A percentile compares a stretch with the other conserved stretches of the same genome.
phyloP scores from a whole-genome alignment of 2,888 invertebrate species.

The Eupithecia dodoneata region DNA sequence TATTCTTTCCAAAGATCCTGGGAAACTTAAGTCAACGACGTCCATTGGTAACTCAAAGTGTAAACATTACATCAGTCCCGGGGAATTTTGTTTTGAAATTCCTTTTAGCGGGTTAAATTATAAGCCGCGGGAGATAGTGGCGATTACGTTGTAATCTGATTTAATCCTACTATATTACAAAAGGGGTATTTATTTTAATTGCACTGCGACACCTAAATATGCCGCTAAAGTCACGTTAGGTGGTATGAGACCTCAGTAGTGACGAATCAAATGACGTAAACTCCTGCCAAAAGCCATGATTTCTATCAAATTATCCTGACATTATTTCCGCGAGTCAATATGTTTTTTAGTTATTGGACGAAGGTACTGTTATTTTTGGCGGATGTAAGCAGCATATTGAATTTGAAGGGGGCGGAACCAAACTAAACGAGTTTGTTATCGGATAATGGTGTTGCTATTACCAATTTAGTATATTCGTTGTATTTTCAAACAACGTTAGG shows the following conservation, averaged over 20 bases:
- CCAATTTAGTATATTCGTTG: no score
- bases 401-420: no score
- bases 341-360: no score
- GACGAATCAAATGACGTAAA: no score
- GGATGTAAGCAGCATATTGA: no score
- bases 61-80: conserved; percentile 50
- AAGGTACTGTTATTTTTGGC: no score
- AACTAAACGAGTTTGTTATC: no score
- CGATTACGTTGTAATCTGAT: conserved; percentile 55
- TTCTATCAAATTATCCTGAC: no score
- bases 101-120: conserved; percentile 41
- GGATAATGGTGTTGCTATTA: no score
- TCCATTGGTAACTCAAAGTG: conserved; percentile 50
- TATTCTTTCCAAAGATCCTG: conserved; percentile 56
- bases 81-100: conserved; percentile 52
- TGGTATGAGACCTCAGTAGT: neutral
- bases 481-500: no score
- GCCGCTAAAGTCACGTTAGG: neutral
- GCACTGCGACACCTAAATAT: conserved; percentile 17
- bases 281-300: no score
- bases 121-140: conserved; percentile 52
- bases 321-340: no score
- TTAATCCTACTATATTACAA: conserved; percentile 44
- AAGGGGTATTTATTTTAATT: conserved; percentile 29
- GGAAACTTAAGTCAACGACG: conserved; percentile 56